Evolutionary conservation across 2,888 invertebrate genomes (phyloP).

Genomic region (Rotaria macrura): DNA sequence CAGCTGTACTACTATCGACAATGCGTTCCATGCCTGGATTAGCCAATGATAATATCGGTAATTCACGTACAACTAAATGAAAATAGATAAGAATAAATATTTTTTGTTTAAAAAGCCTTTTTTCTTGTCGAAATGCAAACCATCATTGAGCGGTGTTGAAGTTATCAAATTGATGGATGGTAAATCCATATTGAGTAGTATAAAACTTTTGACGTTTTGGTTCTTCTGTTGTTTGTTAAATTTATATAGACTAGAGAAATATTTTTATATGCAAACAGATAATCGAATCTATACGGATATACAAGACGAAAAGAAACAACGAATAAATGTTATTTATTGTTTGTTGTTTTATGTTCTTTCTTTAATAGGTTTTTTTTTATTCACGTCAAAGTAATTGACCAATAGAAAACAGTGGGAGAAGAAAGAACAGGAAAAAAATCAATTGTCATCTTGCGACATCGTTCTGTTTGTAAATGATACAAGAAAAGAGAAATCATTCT

Average conservation of each 20-base stretch:
- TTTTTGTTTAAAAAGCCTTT: background rate
- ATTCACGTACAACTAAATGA: background rate
- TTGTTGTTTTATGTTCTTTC: background rate
- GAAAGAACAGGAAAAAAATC: background rate
- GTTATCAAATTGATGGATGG: constrained; percentile 12
- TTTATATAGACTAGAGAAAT: background rate
- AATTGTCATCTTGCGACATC: background rate
- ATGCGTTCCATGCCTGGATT: background rate
- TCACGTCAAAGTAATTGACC: background rate
- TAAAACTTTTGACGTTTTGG: background rate
- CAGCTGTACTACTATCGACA: background rate
- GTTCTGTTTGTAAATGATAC: background rate
- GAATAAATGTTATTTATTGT: background rate
- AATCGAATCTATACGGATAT: background rate
- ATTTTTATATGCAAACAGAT: background rate
- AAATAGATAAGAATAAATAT: background rate
- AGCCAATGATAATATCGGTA: background rate
- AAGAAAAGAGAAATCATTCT: too few relatives aligned
- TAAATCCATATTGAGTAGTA: background rate
- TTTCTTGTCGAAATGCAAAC: background rate
- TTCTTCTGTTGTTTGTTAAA: background rate
- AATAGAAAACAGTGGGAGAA: background rate
- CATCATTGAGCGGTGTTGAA: background rate
- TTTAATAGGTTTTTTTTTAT: background rate
- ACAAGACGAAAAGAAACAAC: constrained; percentile 9